Conservation (phyloP, 2,888 invertebrate species). For the Apocheima hispidaria region DNA sequence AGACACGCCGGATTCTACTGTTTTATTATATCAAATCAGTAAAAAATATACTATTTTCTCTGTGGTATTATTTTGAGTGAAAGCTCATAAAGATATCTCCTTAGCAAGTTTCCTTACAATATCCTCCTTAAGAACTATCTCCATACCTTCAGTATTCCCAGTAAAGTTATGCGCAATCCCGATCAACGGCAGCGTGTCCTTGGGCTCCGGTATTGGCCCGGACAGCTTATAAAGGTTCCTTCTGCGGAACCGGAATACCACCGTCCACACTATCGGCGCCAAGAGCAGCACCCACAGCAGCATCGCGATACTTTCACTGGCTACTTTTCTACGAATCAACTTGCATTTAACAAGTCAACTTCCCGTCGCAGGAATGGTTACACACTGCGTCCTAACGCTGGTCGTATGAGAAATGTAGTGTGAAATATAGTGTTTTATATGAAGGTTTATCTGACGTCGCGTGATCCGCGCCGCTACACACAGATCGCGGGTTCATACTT, state of each 20-base stretch:
- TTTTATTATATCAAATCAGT: too few relatives aligned
- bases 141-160: conserved; percentile 68
- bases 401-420: conserved; percentile 9
- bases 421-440: conserved; percentile 27
- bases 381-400: conserved; percentile 9
- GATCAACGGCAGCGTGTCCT: conserved; percentile 59
- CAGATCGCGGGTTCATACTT: conserved; percentile 63
- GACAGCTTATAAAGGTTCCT: conserved; percentile 68
- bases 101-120: too few relatives aligned
- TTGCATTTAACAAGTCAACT: conserved; percentile 18
- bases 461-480: conserved; percentile 17
- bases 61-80: too few relatives aligned
- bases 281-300: conserved; percentile 58
- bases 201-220: conserved; percentile 49
- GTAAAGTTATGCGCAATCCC: conserved; percentile 61
- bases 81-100: too few relatives aligned
- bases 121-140: too few relatives aligned
- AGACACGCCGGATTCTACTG: too few relatives aligned
- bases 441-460: conserved; percentile 12
- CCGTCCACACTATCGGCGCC: conserved; percentile 53
- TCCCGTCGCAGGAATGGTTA: conserved; percentile 20
- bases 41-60: too few relatives aligned
- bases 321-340: conserved; percentile 18
- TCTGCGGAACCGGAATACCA: conserved; percentile 59
- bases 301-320: conserved; percentile 51